Evolutionary conservation across 2,113 vertebrate species (phyloP).

Genomic region (Vireo altiloquus): DNA sequence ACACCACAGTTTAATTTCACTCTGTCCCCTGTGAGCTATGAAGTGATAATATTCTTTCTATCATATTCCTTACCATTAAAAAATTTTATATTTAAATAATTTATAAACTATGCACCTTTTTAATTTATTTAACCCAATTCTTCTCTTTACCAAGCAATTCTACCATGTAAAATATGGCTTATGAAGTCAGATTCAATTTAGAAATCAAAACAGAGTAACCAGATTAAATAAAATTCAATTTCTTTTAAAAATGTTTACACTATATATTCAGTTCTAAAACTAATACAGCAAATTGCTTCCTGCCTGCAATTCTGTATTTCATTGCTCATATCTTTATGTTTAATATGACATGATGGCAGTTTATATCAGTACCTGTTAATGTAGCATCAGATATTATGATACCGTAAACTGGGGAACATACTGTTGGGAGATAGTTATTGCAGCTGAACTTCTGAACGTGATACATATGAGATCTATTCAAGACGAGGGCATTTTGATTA

Average conservation of each 20-base stretch:
- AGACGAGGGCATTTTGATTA: constrained; percentile 53
- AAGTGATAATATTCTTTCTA: not conserved
- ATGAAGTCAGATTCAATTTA: constrained; percentile 17
- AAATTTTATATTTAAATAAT: not conserved
- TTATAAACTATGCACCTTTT: not conserved
- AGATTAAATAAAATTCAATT: constrained; percentile 55
- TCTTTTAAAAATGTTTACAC: constrained; percentile 24
- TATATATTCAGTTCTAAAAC: constrained; percentile 49
- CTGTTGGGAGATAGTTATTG: constrained; percentile 58
- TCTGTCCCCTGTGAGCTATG: not conserved
- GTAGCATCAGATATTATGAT: constrained; percentile 48
- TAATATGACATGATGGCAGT: constrained; percentile 49
- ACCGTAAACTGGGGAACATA: constrained; percentile 52
- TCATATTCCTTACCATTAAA: not conserved
- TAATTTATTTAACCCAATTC: not conserved
- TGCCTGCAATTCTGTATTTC: constrained; percentile 21
- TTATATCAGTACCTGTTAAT: constrained; percentile 55
- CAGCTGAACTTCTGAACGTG: constrained; percentile 47
- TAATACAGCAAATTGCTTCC: constrained; percentile 57
- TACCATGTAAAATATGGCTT: not conserved
- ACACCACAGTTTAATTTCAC: not conserved
- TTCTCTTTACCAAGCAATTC: not conserved
- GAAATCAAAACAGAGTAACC: constrained; percentile 20
- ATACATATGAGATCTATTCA: constrained; percentile 56
- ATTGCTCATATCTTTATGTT: constrained; percentile 57